Evolutionary conservation across 1,140 invertebrate genomes (phyloP), one percentile per base, ranked within the genome.

Genomic region (Drosophila kanapiae): DNA sequence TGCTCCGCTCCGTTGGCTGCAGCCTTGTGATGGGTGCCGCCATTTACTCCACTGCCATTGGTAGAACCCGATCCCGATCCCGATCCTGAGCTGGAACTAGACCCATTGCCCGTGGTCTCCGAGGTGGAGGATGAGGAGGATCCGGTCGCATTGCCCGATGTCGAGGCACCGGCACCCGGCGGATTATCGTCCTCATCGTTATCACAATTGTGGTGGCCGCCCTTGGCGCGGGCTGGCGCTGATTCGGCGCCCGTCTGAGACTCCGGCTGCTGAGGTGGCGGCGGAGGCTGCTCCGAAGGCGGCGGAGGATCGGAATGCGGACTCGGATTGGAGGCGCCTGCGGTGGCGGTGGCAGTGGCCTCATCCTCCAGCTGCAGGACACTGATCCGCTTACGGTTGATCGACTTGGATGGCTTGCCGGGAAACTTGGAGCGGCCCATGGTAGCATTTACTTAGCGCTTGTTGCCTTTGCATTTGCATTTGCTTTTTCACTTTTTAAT

Each of bases 361-460:
- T 94, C 93, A 82, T 94, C 93, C 76, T 94, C 94, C 78, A 94
- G 93, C 82, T 94, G 94, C 91, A 96, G 94, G 93, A 96, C 96
- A 94, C 96, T 96, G 92, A 96, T 95, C 93, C 96, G 95, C 93
- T 96, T 96, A 94, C 96, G 96, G 94, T 96, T 96, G 92, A 96
- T 95, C 94, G 96, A 95, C 94, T 97, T 97, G 78, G 96, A 95
- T 93, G 96, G 96, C 95, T 96, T 97, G 80, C 96, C 96, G 92
- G 96, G 96, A 95, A 97, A 97, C 94, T 96, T 96, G 93, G 96
- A 93, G 65, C 91, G 90, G 78, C 92, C 92, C 92, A 93, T 93
- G 78, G 78, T 92, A 90, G 67, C 76, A 65, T 57, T 58, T 56
- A 49, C 51, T 64, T 70, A 71, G 45, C 56, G 40, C 37, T 45